Evolutionary conservation across 2,797 vertebrate genomes (phyloP), one percentile per base, ranked within the genome.

Genomic region (Urosaurus nigricauda): DNA sequence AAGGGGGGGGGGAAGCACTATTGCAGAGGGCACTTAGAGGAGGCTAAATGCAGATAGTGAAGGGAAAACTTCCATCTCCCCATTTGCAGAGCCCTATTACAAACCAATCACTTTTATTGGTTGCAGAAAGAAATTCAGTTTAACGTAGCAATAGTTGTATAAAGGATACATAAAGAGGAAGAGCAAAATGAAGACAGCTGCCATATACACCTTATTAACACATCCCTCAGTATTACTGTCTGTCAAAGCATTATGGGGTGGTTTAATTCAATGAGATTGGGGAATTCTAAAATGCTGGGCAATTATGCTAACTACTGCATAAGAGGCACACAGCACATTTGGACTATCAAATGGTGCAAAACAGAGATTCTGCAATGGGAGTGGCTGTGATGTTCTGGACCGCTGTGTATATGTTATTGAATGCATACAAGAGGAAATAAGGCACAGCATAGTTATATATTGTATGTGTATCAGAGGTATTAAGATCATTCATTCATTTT

Each of bases 41-140:
- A 63, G 14, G 14, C 51, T 47, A 7, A 83, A 79, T 6, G 32
- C 16, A 16, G 80, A 85, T 65, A 24, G 24, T 65, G 47, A 40
- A 87, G 85, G 84, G 16, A 17, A 47, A 91, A 2, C 6, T 79
- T 87, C 73, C 21, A n/a, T 3, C 75, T 88, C 79, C 65, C 51
- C 32, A 77, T 84, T 70, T 84, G 81, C 73, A 88, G 47, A 70
- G 21, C 17, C 60, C 75, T 79, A 84, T 84, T 84, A 79, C 87
- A 88, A 88, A 35, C 60, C 26, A 78, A 83, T 82, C 77, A 32
- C 51, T 87, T 74, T 87, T 73, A 35, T 86, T 84, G 81, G 80
- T 83, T 89, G 78, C 75, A 78, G 83, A 85, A 26, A 60, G 82
- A 74, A 70, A 51, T 85, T 63, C 29, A 73, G 79, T 88, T 79